Percentiles rank a stretch among this genome's conserved stretches.
These are phyloP conservation scores for Prietella phreatophila DNA, from an alignment of 2,113 vertebrate genomes.

Conservation along the genomic window DNA sequence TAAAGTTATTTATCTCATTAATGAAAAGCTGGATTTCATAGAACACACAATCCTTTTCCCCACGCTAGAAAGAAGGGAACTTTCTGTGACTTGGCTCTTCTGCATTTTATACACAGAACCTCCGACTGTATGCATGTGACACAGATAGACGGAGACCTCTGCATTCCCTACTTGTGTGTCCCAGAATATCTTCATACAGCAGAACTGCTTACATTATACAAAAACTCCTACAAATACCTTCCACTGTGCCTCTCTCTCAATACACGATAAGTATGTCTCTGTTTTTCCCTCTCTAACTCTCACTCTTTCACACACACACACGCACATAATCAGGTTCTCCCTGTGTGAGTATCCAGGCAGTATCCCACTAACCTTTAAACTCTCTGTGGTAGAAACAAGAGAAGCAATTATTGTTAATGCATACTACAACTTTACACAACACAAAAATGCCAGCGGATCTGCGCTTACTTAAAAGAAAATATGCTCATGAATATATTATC, in stretches of 20 bases:
- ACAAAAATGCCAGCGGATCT: neutral
- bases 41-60: neutral
- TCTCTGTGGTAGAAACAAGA: slow-evolving; percentile 12
- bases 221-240: slow-evolving; percentile 20
- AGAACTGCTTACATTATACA: slow-evolving; percentile 17
- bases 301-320: neutral
- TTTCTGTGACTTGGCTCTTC: neutral
- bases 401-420: slow-evolving; percentile 10
- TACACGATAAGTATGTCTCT: neutral
- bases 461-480: neutral
- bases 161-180: slow-evolving; percentile 1
- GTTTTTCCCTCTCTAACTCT: neutral
- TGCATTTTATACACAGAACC: neutral
- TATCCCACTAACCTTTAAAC: slow-evolving; percentile 24
- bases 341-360: slow-evolving; percentile 17
- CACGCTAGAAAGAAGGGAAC: neutral
- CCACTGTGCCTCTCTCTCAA: slow-evolving; percentile 24
- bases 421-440: neutral
- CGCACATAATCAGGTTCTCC: slow-evolving; percentile 28
- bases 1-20: neutral
- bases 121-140: neutral
- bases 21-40: neutral
- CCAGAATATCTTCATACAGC: slow-evolving; percentile 20
- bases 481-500: neutral
- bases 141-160: slow-evolving; percentile 29